A percentile compares a stretch with the other conserved stretches of the same genome.
Evolutionary conservation across 2,888 invertebrate species (phyloP).

Genomic region (Mimas tiliae): DNA sequence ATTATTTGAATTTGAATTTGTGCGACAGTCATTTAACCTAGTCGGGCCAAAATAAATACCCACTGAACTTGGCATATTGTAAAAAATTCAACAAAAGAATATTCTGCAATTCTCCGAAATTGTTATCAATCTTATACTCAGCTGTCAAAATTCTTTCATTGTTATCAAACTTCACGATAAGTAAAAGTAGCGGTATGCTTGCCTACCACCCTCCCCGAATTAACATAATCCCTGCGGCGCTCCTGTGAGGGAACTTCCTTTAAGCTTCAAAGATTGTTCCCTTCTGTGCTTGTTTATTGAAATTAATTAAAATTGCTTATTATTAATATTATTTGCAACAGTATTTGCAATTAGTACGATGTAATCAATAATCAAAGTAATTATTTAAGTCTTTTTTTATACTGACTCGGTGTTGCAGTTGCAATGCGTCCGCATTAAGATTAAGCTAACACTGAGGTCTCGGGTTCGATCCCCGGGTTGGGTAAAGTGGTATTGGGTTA

Average conservation of each 20-base stretch:
- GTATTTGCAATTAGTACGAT: background rate
- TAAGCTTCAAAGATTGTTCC: conserved; percentile 24
- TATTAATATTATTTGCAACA: conserved; percentile 12
- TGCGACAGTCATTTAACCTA: no score
- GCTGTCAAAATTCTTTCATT: background rate
- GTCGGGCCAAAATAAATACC: no score
- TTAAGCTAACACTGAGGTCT: no score
- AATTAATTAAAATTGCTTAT: conserved; percentile 23
- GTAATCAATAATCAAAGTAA: background rate
- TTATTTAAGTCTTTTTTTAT: no score
- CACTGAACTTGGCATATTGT: background rate
- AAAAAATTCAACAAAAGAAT: no score
- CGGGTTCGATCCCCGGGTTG: no score
- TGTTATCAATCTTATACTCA: background rate
- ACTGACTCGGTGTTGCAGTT: no score
- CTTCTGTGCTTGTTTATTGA: conserved; percentile 18
- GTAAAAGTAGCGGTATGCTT: conserved; percentile 11
- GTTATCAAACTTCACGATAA: background rate
- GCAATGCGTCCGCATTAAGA: no score
- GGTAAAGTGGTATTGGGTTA: no score
- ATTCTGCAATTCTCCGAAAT: background rate
- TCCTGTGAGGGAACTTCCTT: conserved; percentile 3
- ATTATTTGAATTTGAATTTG: no score
- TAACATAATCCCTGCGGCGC: conserved; percentile 45
- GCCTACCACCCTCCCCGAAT: conserved; percentile 31